phyloP scores from a whole-genome alignment of 2,113 vertebrate species.

The Sceloporus tristichus region DNA sequence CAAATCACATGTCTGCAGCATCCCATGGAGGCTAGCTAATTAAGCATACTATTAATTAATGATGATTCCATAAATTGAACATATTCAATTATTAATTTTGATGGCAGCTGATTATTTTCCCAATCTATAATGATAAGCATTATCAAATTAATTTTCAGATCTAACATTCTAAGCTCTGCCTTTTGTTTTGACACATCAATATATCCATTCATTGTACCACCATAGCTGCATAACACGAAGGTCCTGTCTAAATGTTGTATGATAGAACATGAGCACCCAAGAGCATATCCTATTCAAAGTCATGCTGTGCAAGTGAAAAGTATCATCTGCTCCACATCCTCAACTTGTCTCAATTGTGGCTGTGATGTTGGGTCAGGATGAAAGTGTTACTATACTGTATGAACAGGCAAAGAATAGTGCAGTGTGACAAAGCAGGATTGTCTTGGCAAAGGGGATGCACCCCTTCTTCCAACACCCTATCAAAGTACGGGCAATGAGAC shows the following conservation, averaged over 20 bases:
- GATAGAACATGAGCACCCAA: no score
- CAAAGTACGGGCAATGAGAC: neutral
- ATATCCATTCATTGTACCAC: neutral
- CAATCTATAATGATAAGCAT: no score
- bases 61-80: no score
- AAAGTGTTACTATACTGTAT: neutral
- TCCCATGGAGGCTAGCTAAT: no score
- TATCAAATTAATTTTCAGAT: neutral
- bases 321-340: neutral
- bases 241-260: no score
- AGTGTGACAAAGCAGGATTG: neutral
- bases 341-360: neutral
- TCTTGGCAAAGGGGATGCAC: neutral
- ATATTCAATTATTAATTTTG: no score
- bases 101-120: no score
- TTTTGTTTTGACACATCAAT: neutral
- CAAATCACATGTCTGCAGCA: no score
- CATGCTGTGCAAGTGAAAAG: neutral
- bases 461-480: neutral
- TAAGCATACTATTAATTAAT: no score
- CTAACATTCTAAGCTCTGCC: no score
- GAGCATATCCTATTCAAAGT: neutral
- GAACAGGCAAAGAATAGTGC: neutral
- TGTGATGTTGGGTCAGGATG: neutral
- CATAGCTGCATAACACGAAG: neutral